phyloP scores from a whole-genome alignment of 2,797 vertebrate genomes.

The Limnodromus scolopaceus region DNA sequence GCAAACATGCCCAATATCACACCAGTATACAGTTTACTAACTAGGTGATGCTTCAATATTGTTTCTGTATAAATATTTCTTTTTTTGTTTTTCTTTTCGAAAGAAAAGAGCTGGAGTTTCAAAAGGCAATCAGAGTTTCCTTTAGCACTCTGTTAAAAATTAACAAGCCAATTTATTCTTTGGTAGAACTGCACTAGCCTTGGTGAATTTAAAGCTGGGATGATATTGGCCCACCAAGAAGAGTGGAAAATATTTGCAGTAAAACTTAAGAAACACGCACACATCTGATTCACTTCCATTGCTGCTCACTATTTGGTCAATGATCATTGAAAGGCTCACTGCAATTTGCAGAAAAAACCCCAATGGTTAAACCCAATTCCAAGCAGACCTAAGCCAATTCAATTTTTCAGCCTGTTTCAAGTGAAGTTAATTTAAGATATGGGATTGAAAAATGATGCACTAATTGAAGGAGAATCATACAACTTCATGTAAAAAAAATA shows the following conservation, averaged over 20 bases:
- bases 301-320: not conserved
- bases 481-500: not conserved
- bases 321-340: not conserved
- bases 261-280: not conserved
- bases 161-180: slow-evolving; percentile 2
- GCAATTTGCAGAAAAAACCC: not conserved
- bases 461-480: not conserved
- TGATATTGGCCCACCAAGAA: not conserved
- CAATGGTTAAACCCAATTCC: not conserved
- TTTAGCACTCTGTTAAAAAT: not conserved
- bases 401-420: not conserved
- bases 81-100: not conserved
- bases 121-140: not conserved
- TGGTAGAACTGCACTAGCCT: not conserved
- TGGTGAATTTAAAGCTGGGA: not conserved
- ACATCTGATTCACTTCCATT: not conserved
- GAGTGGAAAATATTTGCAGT: not conserved
- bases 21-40: not conserved
- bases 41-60: not conserved
- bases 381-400: not conserved
- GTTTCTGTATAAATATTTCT: not conserved
- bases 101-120: not conserved
- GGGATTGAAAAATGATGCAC: not conserved
- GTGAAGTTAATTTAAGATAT: not conserved
- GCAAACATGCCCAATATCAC: not conserved